A percentile compares a stretch with the other conserved stretches of the same genome.
phyloP scores from a whole-genome alignment of 2,888 invertebrate genomes.

The Dinocampus coccinellae region DNA sequence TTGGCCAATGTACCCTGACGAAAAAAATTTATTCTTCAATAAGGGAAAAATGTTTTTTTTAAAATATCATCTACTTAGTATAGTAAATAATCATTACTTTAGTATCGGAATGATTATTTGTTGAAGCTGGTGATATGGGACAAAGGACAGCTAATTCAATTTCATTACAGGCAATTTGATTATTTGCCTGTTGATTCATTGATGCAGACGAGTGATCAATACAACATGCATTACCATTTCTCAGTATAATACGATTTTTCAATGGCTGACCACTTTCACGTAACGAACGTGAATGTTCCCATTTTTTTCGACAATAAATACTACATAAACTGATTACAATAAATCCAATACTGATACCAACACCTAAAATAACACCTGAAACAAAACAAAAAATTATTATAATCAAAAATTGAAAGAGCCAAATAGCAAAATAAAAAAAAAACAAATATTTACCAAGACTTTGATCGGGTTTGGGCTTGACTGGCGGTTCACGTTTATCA shows the following conservation, averaged over 20 bases:
- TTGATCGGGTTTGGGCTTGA: constrained; percentile 58
- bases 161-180: constrained; percentile 55
- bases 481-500: constrained; percentile 58
- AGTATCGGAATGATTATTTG: constrained; percentile 71
- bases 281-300: constrained; percentile 58
- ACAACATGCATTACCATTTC: constrained; percentile 63
- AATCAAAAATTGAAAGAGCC: neutral
- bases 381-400: constrained; percentile 19
- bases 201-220: constrained; percentile 60
- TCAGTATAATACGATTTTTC: constrained; percentile 54
- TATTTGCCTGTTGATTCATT: constrained; percentile 55
- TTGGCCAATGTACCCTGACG: constrained; percentile 70
- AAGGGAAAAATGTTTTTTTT: too few relatives aligned
- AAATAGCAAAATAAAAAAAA: neutral
- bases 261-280: constrained; percentile 58
- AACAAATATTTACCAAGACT: constrained; percentile 57
- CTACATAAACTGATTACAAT: constrained; percentile 66
- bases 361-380: constrained; percentile 68
- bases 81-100: constrained; percentile 69
- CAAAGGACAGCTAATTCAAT: constrained; percentile 67
- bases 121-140: constrained; percentile 59
- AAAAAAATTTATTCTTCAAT: constrained; percentile 2
- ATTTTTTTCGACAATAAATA: constrained; percentile 63
- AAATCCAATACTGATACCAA: constrained; percentile 67
- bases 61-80: too few relatives aligned